These are phyloP conservation scores for Miniopterus natalensis DNA, from an alignment of 2,113 vertebrate genomes.

Conservation along the genomic window DNA sequence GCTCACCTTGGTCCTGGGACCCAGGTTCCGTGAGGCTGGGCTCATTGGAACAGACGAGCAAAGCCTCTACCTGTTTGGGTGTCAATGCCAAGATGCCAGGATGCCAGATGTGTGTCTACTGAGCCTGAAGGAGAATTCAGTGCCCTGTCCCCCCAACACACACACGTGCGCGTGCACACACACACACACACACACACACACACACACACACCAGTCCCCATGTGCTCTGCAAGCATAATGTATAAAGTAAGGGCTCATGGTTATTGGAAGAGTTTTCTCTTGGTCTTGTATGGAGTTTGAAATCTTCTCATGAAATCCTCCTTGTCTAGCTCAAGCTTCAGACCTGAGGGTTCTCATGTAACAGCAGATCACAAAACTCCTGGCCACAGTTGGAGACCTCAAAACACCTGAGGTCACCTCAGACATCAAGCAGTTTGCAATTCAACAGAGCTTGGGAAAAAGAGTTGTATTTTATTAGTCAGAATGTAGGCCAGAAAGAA, in stretches of 20 bases:
- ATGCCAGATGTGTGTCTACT: neutral
- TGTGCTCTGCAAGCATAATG: too few relatives aligned
- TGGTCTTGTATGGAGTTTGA: neutral
- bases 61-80: neutral
- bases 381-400: neutral
- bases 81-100: neutral
- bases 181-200: neutral
- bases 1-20: neutral
- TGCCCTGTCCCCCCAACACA: rapidly evolving
- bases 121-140: neutral
- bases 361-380: neutral
- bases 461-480: neutral
- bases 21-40: neutral
- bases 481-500: neutral
- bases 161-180: neutral
- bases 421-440: neutral
- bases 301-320: neutral
- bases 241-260: neutral
- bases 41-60: neutral
- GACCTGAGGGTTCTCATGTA: neutral
- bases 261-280: neutral
- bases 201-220: neutral
- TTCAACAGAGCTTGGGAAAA: neutral
- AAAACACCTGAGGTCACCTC: neutral
- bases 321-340: neutral